Evolutionary conservation across 2,113 vertebrate genomes (phyloP).

Genomic region (Oncorhynchus tshawytscha): DNA sequence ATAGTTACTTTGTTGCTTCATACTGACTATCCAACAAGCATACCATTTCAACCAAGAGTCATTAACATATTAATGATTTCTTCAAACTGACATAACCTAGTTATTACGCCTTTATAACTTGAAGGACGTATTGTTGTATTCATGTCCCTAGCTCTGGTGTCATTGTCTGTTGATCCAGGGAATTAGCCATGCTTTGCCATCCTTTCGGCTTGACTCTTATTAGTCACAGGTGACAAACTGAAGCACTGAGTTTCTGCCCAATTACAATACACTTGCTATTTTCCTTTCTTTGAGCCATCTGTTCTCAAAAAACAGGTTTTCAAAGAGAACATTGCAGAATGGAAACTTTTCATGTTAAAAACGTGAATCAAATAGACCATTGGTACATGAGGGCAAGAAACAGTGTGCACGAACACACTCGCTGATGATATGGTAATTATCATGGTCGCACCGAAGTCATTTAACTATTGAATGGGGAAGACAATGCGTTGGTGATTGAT

Average conservation of each 20-base stretch:
- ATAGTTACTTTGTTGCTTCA: no score
- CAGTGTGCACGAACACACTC: not conserved
- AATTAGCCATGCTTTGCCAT: not conserved
- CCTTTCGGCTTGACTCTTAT: not conserved
- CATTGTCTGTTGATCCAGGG: not conserved
- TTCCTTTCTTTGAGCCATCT: not conserved
- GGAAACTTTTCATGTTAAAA: conserved; percentile 9
- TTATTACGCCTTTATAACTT: no score
- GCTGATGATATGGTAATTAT: not conserved
- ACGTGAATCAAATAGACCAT: not conserved
- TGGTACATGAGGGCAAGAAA: not conserved
- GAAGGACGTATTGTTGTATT: no score
- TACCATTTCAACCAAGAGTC: no score
- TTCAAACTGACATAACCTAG: no score
- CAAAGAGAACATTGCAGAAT: conserved; percentile 16
- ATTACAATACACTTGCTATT: conserved; percentile 11
- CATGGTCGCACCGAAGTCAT: no score
- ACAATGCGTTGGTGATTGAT: not conserved
- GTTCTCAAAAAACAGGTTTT: conserved; percentile 5
- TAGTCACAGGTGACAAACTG: conserved; percentile 2
- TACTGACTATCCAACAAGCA: no score
- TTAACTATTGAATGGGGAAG: no score
- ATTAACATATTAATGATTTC: no score
- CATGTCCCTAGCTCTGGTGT: not conserved
- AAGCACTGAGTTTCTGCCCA: conserved; percentile 10